A percentile compares a stretch with the other conserved stretches of the same genome.
Conservation (phyloP, 2,797 vertebrate species). For the Paratrypauchen microcephalus region DNA sequence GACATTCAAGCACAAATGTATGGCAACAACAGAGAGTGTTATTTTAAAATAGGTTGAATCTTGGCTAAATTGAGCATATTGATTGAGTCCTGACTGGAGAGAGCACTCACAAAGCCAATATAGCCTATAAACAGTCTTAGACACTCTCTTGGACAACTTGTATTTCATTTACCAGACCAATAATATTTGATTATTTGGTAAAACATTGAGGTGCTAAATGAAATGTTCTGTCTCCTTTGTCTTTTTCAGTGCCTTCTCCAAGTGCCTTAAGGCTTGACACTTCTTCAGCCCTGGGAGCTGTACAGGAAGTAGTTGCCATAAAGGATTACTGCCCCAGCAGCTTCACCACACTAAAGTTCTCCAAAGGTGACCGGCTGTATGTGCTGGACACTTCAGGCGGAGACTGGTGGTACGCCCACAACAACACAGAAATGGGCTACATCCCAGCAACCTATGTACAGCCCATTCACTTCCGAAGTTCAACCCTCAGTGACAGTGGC, state of each 20-base stretch:
- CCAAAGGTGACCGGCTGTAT: slow-evolving; percentile 92
- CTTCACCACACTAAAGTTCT: slow-evolving; percentile 95
- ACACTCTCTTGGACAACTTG: too few relatives aligned
- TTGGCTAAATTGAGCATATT: not conserved
- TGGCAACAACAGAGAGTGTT: not conserved
- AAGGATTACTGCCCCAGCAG: slow-evolving; percentile 94
- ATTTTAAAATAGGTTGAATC: not conserved
- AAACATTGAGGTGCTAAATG: not conserved
- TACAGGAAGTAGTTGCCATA: slow-evolving; percentile 92
- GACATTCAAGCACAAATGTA: too few relatives aligned
- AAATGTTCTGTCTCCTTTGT: not conserved
- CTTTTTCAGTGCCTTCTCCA: slow-evolving; percentile 90
- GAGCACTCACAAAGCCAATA: too few relatives aligned
- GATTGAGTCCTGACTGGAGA: not conserved
- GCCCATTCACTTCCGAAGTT: slow-evolving; percentile 84
- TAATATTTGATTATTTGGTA: not conserved
- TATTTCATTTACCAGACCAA: slow-evolving; percentile 11
- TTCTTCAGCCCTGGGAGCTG: slow-evolving; percentile 83
- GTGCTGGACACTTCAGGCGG: slow-evolving; percentile 93
- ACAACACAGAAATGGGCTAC: slow-evolving; percentile 97
- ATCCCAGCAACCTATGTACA: slow-evolving; percentile 94
- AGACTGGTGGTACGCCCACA: slow-evolving; percentile 99
- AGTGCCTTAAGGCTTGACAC: slow-evolving; percentile 90
- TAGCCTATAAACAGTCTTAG: too few relatives aligned
- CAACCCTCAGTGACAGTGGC: slow-evolving; percentile 91